Percentiles rank a stretch among this genome's conserved stretches.
Evolutionary conservation across 2,888 invertebrate species (phyloP).

Genomic region (Galerucella pusilla): DNA sequence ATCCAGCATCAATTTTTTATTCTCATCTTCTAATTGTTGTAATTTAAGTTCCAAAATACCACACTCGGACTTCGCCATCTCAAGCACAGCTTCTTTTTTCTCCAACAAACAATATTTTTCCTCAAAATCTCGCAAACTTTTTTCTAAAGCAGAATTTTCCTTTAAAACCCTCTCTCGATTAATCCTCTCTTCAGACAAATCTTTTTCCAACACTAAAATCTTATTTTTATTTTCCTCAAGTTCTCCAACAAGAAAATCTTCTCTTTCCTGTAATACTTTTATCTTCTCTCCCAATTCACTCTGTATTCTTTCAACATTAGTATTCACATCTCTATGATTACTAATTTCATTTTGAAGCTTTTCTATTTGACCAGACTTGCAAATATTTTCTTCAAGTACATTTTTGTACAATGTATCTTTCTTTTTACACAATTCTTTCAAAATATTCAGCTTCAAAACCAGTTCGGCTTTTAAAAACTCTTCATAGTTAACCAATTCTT

Average conservation of each 20-base stretch:
- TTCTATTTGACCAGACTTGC: constrained; percentile 10
- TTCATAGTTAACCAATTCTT: constrained; percentile 10
- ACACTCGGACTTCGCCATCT: constrained; percentile 45
- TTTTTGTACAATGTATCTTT: constrained; percentile 44
- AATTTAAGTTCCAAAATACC: constrained; percentile 48
- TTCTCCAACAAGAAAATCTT: constrained; percentile 29
- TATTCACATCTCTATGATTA: constrained; percentile 42
- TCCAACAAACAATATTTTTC: constrained; percentile 44
- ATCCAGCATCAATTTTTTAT: constrained; percentile 38
- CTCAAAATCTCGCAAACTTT: constrained; percentile 37
- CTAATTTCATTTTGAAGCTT: constrained; percentile 35
- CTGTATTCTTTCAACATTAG: constrained; percentile 40
- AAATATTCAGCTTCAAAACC: constrained; percentile 31
- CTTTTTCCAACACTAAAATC: constrained; percentile 18
- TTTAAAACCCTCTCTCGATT: constrained; percentile 27
- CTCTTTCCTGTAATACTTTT: constrained; percentile 9
- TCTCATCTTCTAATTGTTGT: constrained; percentile 49
- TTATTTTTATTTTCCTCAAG: constrained; percentile 24
- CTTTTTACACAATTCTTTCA: constrained; percentile 34
- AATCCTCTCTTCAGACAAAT: constrained; percentile 34
- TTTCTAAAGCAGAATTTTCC: constrained; percentile 44
- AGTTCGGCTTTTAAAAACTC: constrained; percentile 21
- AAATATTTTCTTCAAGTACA: constrained; percentile 39
- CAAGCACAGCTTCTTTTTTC: constrained; percentile 44
- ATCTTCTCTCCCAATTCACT: constrained; percentile 14